phyloP scores from a whole-genome alignment of 1,140 invertebrate genomes.

The Polyergus mexicanus region DNA sequence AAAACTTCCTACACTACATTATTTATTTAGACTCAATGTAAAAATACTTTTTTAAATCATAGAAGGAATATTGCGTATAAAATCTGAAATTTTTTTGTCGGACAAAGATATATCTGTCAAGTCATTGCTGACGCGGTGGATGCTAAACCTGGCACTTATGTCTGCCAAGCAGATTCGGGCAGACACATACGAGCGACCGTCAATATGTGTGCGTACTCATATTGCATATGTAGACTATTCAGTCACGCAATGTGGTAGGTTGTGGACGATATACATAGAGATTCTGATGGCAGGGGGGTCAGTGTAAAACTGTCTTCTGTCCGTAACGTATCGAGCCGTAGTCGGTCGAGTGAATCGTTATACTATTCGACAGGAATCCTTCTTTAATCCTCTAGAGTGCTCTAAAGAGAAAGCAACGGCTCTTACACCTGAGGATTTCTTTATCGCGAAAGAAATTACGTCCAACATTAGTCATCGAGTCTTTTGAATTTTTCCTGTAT shows the following conservation, averaged over 20 bases:
- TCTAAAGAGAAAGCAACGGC: background rate
- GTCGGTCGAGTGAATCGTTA: constrained; percentile 20
- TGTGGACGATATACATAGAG: constrained; percentile 82
- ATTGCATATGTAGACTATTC: constrained; percentile 17
- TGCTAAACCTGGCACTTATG: constrained; percentile 17
- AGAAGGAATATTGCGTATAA: background rate
- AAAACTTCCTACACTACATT: too few species aligned
- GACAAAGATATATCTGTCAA: background rate
- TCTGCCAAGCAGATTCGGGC: constrained; percentile 25
- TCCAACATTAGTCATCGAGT: background rate
- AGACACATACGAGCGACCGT: background rate
- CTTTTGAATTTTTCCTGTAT: background rate
- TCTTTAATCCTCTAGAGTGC: background rate
- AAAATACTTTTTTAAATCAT: background rate
- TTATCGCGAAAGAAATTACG: background rate
- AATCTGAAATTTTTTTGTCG: background rate
- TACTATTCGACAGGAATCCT: background rate
- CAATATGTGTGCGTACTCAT: background rate
- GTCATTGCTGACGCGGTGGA: background rate
- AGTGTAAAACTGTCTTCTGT: constrained; percentile 85
- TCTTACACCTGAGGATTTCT: background rate
- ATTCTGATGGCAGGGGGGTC: constrained; percentile 80
- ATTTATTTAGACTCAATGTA: background rate
- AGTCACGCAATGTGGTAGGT: constrained; percentile 69
- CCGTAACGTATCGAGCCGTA: constrained; percentile 74